These are phyloP conservation scores for Ataeniobius toweri DNA, from an alignment of 2,797 vertebrate species.

Conservation along the genomic window DNA sequence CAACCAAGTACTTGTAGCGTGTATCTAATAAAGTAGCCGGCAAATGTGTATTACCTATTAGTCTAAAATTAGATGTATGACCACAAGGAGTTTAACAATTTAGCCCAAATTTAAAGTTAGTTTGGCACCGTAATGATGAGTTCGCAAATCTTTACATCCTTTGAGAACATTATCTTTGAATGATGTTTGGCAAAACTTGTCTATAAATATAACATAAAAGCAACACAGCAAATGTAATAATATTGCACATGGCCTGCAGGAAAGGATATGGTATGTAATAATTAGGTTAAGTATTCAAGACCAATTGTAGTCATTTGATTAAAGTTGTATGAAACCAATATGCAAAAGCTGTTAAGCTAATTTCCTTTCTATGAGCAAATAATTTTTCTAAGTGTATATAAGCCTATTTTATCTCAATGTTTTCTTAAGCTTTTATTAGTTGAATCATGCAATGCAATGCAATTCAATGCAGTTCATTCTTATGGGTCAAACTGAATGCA, in stretches of 20 bases:
- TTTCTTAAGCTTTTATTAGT: not conserved
- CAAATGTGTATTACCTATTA: not conserved
- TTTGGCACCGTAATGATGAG: too few relatives aligned
- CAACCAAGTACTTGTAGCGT: not conserved
- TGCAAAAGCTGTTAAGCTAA: not conserved
- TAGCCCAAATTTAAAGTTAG: too few relatives aligned
- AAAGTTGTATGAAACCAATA: not conserved
- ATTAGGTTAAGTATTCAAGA: too few relatives aligned
- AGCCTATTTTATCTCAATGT: not conserved
- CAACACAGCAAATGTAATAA: too few relatives aligned
- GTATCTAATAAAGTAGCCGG: not conserved
- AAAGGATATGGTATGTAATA: not conserved
- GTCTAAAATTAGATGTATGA: too few relatives aligned
- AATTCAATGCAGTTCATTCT: too few relatives aligned
- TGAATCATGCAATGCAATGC: not conserved
- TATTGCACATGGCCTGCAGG: too few relatives aligned
- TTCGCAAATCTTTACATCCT: too few relatives aligned
- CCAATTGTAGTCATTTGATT: not conserved
- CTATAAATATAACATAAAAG: too few relatives aligned
- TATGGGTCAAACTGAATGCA: not conserved
- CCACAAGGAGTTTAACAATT: too few relatives aligned
- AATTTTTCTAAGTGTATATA: not conserved
- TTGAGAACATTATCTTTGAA: too few relatives aligned
- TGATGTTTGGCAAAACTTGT: too few relatives aligned
- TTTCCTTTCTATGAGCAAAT: not conserved